Evolutionary conservation across 2,797 vertebrate species (phyloP), one percentile per base, ranked within the genome.

Genomic region (Zenarchopterus dispar): DNA sequence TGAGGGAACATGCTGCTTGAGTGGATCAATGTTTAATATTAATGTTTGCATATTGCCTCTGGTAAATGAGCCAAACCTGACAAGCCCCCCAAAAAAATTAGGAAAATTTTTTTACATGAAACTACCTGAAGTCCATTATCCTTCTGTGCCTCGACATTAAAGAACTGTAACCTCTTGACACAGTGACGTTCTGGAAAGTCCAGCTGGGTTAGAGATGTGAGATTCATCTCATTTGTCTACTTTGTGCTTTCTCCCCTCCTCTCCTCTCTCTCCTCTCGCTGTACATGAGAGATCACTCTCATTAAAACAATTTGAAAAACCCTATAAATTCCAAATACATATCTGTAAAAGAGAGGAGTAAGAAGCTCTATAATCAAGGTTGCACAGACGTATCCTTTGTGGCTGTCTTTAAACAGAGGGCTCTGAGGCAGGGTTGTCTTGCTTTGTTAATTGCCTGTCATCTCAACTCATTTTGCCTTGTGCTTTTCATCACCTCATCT

Each of bases 41-140:
- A 16, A 1, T 2, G 4, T 28, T 23, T 52, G 50, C 18, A 33
- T 17, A 39, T 4, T 15, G 11, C 36, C 36, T 15, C 36, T 5
- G 36, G 36, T 39, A 56, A 46, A 46, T 39, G 19, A 54, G 51
- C 13, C 51, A 22, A 39, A 54, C 22, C 33, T 10, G 18, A 39
- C 17, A 41, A 22, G 23, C 6, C 39, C 26, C 26, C 3, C 7
- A 31, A 31, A 31, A 31, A 31, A 3, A 3, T 2, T 6, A 31
- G 9, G 9, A 3, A 31, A 3, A 31, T 4, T 1, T 31, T 39
- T 39, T 2, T 16, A 39, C 36, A 39, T 39, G 13, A 39, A 39
- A 39, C 36, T 39, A 13, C 36, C 36, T 15, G 36, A 13, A 39
- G 36, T 39, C 13, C 13, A 39, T 39, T 39, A 39, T 39, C 36